Evolutionary conservation across 2,888 invertebrate genomes (phyloP).

Genomic region (Hydropsyche betteni): DNA sequence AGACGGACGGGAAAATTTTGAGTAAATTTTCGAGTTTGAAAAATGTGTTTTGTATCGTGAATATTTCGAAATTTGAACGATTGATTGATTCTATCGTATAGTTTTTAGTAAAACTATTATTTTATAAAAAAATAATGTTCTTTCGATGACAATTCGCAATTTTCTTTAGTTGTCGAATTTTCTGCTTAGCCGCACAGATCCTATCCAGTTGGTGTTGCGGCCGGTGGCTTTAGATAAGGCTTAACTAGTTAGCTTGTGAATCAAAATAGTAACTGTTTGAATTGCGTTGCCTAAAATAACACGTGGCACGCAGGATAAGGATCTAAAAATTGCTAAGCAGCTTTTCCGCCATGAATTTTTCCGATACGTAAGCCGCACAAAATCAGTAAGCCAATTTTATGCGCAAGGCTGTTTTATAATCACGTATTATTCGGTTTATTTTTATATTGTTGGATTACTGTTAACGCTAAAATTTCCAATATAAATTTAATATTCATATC

Average conservation of each 20-base stretch:
- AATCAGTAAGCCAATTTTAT: slow-evolving; percentile 16
- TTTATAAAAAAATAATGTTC: too few species aligned
- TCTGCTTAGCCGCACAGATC: slow-evolving; percentile 11
- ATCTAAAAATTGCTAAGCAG: slow-evolving; percentile 33
- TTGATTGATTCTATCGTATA: too few species aligned
- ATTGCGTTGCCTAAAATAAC: slow-evolving; percentile 29
- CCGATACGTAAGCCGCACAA: not conserved
- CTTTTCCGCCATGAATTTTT: slow-evolving; percentile 26
- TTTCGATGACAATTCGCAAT: too few species aligned
- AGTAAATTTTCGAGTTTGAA: too few species aligned
- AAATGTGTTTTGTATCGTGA: too few species aligned
- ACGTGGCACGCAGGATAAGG: not conserved
- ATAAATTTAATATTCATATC: too few species aligned
- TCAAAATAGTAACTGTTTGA: slow-evolving; percentile 30
- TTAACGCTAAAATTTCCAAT: too few species aligned
- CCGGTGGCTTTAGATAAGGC: slow-evolving; percentile 16
- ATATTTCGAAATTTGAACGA: too few species aligned
- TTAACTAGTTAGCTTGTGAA: slow-evolving; percentile 14
- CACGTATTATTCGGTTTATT: not conserved
- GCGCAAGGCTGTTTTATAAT: not conserved
- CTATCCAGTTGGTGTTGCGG: not conserved
- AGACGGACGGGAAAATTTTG: too few species aligned
- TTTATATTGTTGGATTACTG: too few species aligned
- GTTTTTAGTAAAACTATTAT: too few species aligned
- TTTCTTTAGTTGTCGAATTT: slow-evolving; percentile 5